A percentile compares a stretch with the other conserved stretches of the same genome.
These are phyloP conservation scores for Danaus chrysippus DNA, from an alignment of 2,888 invertebrate genomes.

Conservation along the genomic window DNA sequence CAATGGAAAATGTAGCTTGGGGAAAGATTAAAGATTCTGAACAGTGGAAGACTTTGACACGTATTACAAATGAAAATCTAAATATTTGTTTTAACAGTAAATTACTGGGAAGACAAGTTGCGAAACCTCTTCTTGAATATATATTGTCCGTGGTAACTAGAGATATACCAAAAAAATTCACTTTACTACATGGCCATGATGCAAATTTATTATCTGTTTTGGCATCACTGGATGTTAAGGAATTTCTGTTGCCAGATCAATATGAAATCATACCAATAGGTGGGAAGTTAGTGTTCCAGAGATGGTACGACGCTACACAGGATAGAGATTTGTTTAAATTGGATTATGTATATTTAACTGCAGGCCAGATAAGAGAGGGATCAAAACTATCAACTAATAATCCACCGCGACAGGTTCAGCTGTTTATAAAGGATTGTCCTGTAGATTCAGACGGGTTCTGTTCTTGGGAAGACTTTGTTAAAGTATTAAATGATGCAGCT, in stretches of 20 bases:
- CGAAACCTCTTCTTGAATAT: slow-evolving; percentile 46
- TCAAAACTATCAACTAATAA: slow-evolving; percentile 38
- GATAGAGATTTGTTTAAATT: slow-evolving; percentile 49
- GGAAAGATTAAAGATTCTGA: slow-evolving; percentile 45
- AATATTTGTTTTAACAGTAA: slow-evolving; percentile 53
- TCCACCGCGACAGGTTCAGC: slow-evolving; percentile 45
- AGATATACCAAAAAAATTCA: slow-evolving; percentile 40
- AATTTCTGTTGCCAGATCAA: slow-evolving; percentile 46
- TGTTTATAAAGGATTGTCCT: slow-evolving; percentile 47
- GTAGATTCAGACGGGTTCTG: slow-evolving; percentile 47
- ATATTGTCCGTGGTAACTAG: slow-evolving; percentile 41
- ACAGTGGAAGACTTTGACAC: slow-evolving; percentile 47
- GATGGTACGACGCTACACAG: slow-evolving; percentile 45
- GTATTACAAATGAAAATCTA: slow-evolving; percentile 47
- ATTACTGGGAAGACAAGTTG: slow-evolving; percentile 43
- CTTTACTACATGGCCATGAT: slow-evolving; percentile 59
- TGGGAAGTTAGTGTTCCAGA: slow-evolving; percentile 62
- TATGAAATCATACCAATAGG: slow-evolving; percentile 59
- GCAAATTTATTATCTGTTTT: slow-evolving; percentile 52
- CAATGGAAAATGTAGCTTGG: slow-evolving; percentile 54
- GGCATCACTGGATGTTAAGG: slow-evolving; percentile 46
- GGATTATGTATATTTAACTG: slow-evolving; percentile 53
- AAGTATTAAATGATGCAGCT: slow-evolving; percentile 26
- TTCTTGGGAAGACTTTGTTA: slow-evolving; percentile 46
- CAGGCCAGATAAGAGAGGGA: slow-evolving; percentile 47